phyloP scores from a whole-genome alignment of 2,888 invertebrate species.

The Pheosia tremula region DNA sequence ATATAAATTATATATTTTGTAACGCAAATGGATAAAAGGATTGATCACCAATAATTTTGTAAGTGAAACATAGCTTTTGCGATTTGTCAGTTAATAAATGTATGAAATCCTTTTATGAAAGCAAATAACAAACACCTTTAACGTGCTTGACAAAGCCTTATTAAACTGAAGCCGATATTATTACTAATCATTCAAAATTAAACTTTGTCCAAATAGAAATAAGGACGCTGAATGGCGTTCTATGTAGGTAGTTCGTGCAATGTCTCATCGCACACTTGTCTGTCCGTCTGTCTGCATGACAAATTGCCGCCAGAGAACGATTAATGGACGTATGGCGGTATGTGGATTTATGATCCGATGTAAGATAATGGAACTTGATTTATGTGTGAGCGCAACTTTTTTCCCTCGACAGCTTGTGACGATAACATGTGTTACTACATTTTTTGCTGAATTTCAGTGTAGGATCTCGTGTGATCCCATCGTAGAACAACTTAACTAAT shows the following conservation, averaged over 20 bases:
- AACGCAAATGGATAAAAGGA: no score
- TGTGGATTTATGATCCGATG: constrained; percentile 62
- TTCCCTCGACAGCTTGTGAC: constrained; percentile 2
- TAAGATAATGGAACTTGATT: constrained; percentile 57
- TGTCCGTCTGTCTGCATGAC: constrained; percentile 69
- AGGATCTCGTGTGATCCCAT: background rate
- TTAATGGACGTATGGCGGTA: constrained; percentile 65
- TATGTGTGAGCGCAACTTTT: constrained; percentile 29
- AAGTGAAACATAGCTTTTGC: no score
- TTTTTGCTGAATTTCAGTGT: background rate
- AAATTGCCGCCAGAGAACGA: constrained; percentile 67
- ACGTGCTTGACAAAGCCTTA: constrained; percentile 11
- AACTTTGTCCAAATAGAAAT: constrained; percentile 8
- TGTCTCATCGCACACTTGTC: constrained; percentile 44
- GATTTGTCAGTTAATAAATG: no score
- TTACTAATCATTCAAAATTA: constrained; percentile 21
- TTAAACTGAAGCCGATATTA: constrained; percentile 13
- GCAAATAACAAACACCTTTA: constrained; percentile 18
- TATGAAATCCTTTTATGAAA: background rate
- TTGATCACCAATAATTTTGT: no score
- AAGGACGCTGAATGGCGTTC: constrained; percentile 8
- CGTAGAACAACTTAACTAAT: background rate
- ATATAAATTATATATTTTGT: no score
- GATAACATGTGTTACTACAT: background rate
- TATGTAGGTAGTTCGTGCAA: constrained; percentile 21